Base-by-base conservation (phyloP, 1,140 invertebrate genomes). In the Aphidius gifuensis region DNA sequence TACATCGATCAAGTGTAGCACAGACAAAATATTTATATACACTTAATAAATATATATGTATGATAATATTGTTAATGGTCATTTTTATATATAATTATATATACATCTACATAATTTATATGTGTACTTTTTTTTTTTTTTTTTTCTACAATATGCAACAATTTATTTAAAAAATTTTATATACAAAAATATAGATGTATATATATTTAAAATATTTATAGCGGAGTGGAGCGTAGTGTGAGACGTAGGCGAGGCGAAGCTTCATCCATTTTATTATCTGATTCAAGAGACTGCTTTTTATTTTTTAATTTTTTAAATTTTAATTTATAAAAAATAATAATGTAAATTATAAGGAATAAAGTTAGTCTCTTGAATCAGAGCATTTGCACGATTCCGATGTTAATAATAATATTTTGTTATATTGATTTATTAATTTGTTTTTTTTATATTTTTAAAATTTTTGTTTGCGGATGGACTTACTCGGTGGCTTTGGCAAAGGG, bases 401-500 rank as follows among this genome's bases (percentile, higher is more conserved):
- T 65, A 56, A 32, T 32, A 32, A 32, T 32, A 32, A 32, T 32
- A 32, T 32, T 32, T 32, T 32, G 6, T 49, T 49, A 6, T 49
- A n/a, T 49, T 11, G 21, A 49, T 49, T 38, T 38, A 16, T 55
- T 40, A 16, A 40, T 38, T 39, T 9, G 11, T 9, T 6, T 16
- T 16, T 16, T 16, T 16, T 39, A 40, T 61, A 46, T 9, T 61
- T 58, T 61, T 59, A 60, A 60, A 64, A 62, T 50, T 62, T 47
- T 77, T 80, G 69, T 71, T 78, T 73, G 71, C 78, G 71, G 73
- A 75, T 77, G 81, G 83, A 94, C 94, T 96, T 94, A 98, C 95
- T 97, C 94, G 81, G 95, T 94, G 74, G 96, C 96, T 83, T 95
- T 91, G 76, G 91, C 92, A 88, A 98, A 99, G 71, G 92, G 92